Conservation (phyloP, 2,797 vertebrate genomes). For the Acanthornis magna region DNA sequence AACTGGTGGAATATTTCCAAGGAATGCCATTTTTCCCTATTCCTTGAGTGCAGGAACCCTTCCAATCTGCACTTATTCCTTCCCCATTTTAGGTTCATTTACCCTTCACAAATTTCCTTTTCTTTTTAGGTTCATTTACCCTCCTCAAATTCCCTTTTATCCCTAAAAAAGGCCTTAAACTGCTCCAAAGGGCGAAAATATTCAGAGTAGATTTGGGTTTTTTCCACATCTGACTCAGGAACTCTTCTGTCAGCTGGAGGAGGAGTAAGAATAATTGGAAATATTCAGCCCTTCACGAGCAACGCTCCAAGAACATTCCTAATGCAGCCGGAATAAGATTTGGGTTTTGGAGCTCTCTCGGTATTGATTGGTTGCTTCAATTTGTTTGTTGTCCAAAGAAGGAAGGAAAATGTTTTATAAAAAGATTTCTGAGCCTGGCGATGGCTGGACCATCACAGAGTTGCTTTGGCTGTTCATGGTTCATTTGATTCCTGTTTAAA, state of each 20-base stretch:
- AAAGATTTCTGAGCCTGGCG: not conserved
- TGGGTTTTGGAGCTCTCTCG: not conserved
- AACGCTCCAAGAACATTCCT: not conserved
- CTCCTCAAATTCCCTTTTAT: not conserved
- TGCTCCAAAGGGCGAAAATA: not conserved
- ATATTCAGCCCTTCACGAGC: not conserved
- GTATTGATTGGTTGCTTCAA: not conserved
- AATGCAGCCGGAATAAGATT: not conserved
- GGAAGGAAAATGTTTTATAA: not conserved
- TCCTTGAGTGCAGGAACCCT: not conserved
- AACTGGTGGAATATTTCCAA: not conserved
- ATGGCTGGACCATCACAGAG: not conserved
- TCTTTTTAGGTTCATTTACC: accelerated
- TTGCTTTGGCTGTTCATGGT: not conserved
- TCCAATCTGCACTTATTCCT: not conserved
- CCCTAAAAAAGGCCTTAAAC: not conserved
- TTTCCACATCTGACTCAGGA: not conserved
- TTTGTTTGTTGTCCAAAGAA: not conserved
- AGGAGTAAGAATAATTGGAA: not conserved
- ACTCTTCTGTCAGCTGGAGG: not conserved
- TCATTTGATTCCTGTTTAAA: not conserved
- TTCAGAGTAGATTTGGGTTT: not conserved
- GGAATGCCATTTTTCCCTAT: not conserved
- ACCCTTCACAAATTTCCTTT: not conserved
- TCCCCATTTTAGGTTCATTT: accelerated